Base-by-base conservation (phyloP, 2,888 invertebrate species). In the Heliconius erato region DNA sequence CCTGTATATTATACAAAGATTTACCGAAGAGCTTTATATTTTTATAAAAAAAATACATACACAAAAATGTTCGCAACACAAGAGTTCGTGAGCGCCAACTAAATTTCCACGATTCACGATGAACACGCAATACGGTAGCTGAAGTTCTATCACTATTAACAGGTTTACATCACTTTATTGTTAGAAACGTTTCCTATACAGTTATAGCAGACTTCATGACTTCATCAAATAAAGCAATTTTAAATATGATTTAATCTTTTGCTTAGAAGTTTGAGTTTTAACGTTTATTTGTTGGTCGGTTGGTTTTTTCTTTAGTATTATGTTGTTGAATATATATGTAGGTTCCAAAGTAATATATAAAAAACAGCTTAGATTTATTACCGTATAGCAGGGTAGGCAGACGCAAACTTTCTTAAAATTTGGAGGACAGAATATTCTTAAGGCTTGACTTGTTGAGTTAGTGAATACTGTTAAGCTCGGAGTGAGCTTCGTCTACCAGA, bases 81-180 rank as follows among this genome's bases (percentile, higher is more conserved):
- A 85, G 88, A 85, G 86, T 89, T 92, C 90, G 91, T 92, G 91
- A 88, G 86, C 89, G 86, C 91, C 87, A 89, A 92, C 92, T 93
- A 92, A 93, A 93, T 93, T 92, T 92, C 91, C 91, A 85, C 92
- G 88, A 86, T 89, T 90, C 91, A 88, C 89, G 84, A 84, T 87
- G 87, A 88, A 87, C 92, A 92, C 91, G 92, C 92, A 90, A 91
- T 85, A 86, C 87, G 82, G 87, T 86, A 89, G 89, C 88, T 86
- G 83, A 85, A 85, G 86, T 83, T 83, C 85, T 83, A 85, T 84
- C 85, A 84, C 83, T 82, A 83, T 85, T 84, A 84, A 84, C 85
- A 86, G 82, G 81, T 79, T 84, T 79, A 85, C 85, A 85, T 81
- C 82, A 77, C 83, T 85, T 84, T 84, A 85, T 85, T 85, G 84